phyloP scores from a whole-genome alignment of 2,888 invertebrate genomes.

The Scaptomyza parva region DNA sequence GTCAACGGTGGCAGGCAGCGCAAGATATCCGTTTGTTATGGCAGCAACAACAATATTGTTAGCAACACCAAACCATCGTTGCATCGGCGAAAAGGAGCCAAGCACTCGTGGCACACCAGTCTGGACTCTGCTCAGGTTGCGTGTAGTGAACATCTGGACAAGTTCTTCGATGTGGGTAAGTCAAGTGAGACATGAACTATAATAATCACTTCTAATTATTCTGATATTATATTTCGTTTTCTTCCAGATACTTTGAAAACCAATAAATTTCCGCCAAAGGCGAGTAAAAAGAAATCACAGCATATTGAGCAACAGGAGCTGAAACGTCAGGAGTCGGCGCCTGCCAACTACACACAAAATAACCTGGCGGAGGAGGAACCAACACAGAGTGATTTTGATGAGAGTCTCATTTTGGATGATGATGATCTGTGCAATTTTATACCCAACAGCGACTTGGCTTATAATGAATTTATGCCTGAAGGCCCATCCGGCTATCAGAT shows the following conservation, averaged over 20 bases:
- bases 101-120: constrained; percentile 82
- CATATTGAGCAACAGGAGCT: constrained; percentile 55
- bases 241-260: constrained; percentile 62
- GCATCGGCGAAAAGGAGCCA: constrained; percentile 72
- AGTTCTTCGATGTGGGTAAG: constrained; percentile 69
- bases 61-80: constrained; percentile 48
- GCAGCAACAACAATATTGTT: constrained; percentile 74
- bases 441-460: constrained; percentile 85
- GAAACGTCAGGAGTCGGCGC: constrained; percentile 85
- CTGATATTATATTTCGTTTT: neutral
- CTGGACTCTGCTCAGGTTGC: constrained; percentile 83
- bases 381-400: constrained; percentile 79
- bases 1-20: constrained; percentile 69
- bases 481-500: constrained; percentile 83
- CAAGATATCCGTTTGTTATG: constrained; percentile 83
- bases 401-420: constrained; percentile 86
- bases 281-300: constrained; percentile 51
- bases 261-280: constrained; percentile 40
- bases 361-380: constrained; percentile 45
- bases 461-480: constrained; percentile 85
- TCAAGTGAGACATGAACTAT: constrained; percentile 4
- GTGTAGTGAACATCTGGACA: constrained; percentile 57
- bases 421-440: constrained; percentile 86
- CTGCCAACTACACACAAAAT: constrained; percentile 65
- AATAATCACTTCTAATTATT: too few species aligned